Percentiles rank a stretch among this genome's conserved stretches.
phyloP scores from a whole-genome alignment of 2,113 vertebrate species.

The Pyxicephalus adspersus region DNA sequence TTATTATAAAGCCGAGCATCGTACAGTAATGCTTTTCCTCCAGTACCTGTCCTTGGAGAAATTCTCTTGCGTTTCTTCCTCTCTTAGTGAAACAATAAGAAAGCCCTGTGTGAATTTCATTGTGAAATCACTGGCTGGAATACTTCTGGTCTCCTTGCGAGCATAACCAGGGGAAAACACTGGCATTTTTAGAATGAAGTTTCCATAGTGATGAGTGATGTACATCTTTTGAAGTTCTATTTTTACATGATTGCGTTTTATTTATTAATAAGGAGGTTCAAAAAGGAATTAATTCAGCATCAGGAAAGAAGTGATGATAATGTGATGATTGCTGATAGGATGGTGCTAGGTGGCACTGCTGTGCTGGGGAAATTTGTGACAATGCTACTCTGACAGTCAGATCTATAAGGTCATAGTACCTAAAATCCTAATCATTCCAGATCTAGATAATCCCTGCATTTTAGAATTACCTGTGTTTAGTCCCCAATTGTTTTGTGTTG shows the following conservation, averaged over 20 bases:
- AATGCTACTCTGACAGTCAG: background rate
- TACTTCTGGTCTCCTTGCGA: background rate
- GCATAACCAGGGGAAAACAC: conserved; percentile 4
- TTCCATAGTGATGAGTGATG: conserved; percentile 45
- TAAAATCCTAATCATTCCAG: no score
- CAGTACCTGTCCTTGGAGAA: background rate
- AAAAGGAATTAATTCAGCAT: conserved; percentile 23
- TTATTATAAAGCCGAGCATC: background rate
- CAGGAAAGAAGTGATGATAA: background rate
- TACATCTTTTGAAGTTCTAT: conserved; percentile 42
- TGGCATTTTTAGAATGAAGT: conserved; percentile 34
- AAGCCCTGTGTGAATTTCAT: background rate
- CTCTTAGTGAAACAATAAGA: conserved; percentile 5
- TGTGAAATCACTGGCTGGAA: conserved; percentile 18
- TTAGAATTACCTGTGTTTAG: no score
- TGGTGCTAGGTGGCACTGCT: conserved; percentile 24
- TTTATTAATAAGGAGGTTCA: conserved; percentile 45
- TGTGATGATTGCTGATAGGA: background rate
- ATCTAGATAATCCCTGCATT: no score
- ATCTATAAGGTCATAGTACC: conserved; percentile 2
- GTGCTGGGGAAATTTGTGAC: background rate
- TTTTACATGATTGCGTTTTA: conserved; percentile 41
- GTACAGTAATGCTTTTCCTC: background rate
- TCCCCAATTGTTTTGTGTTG: no score
- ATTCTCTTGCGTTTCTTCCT: background rate